These are phyloP conservation scores for Hylaeus anthracinus DNA, from an alignment of 1,140 invertebrate species.

Conservation along the genomic window DNA sequence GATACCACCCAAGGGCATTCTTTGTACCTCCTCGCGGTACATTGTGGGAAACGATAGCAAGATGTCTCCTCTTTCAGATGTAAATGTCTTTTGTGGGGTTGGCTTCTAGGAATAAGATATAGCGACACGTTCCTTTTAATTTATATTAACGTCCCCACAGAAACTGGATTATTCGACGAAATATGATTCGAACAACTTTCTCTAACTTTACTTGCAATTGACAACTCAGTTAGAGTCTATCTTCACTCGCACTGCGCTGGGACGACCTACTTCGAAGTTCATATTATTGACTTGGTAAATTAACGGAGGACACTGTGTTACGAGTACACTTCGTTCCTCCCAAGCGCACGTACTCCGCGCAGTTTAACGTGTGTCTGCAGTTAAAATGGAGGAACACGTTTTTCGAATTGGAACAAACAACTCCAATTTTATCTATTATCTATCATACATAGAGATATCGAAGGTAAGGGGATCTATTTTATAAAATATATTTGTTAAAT, in stretches of 20 bases:
- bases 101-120: too few species aligned
- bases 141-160: background rate
- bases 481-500: too few species aligned
- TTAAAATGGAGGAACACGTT: too few species aligned
- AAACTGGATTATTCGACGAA: background rate
- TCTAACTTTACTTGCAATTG: constrained; percentile 11
- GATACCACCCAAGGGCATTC: too few species aligned
- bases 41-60: too few species aligned
- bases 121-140: background rate
- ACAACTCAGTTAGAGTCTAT: constrained; percentile 37
- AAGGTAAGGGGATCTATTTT: too few species aligned
- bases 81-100: too few species aligned
- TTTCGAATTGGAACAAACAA: background rate
- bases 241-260: background rate
- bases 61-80: too few species aligned
- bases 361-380: background rate
- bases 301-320: constrained; percentile 6
- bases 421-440: too few species aligned
- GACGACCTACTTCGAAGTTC: constrained; percentile 30
- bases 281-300: constrained; percentile 26
- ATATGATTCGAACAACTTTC: constrained; percentile 9
- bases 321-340: background rate
- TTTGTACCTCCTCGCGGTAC: too few species aligned
- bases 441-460: too few species aligned
- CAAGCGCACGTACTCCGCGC: background rate